Evolutionary conservation across 2,113 vertebrate genomes (phyloP), one percentile per base, ranked within the genome.

Genomic region (Scomber colias): DNA sequence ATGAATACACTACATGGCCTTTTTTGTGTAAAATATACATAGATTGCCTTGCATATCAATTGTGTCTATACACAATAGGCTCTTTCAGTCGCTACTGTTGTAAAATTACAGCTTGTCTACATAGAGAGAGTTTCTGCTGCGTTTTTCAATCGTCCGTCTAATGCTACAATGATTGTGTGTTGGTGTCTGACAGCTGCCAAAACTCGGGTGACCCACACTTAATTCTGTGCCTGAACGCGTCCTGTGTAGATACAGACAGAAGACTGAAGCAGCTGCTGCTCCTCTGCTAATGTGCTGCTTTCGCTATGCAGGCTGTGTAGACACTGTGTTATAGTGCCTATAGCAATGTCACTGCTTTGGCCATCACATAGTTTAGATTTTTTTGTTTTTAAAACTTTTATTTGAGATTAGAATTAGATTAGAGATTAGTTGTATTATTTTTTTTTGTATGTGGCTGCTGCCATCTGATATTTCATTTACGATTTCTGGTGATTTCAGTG

Each of bases 291-390:
- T 9, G 35, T 40, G 35, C 35, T 40, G 35, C 35, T 40, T 51
- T 51, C 16, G 21, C 45, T 6, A 7, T 31, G 13, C 27, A 53
- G 27, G n/a, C 17, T 11, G 46, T 50, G 63, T 16, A 24, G 63
- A 30, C 24, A 27, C 46, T 50, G 63, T 30, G 51, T 87, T 68
- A 59, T 79, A 92, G 90, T 92, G 91, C 93, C 91, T 94, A 88
- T 85, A 89, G 84, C 86, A 76, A 86, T 46, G 54, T 80, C 87
- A 87, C 84, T 87, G 84, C 85, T 92, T 87, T 66, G 74, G 74
- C 85, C 0, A 73, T 79, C 71, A 30, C 31, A 49, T 61, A 16
- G 17, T 72, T 85, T 27, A 27, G 24, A 27, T 27, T 27, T 81
- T 74, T 84, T 86, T 69, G 77, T 70, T 65, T 85, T 62, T 9